Conservation (phyloP, 2,797 vertebrate species). For the Enteromius radiatus region DNA sequence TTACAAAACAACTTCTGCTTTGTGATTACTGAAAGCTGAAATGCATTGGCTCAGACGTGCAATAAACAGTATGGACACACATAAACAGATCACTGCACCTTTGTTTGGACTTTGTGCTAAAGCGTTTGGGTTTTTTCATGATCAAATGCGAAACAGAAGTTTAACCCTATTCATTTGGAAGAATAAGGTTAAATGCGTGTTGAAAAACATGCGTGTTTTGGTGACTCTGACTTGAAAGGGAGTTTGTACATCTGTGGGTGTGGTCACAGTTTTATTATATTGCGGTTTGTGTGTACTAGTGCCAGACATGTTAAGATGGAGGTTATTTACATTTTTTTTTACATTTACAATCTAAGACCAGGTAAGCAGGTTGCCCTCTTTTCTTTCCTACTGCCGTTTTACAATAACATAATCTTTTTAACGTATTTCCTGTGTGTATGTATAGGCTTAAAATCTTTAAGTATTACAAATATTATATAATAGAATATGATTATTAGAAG, state of each 20-base stretch:
- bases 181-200: background rate
- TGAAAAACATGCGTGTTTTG: background rate
- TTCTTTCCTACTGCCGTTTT: background rate
- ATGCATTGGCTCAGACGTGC: background rate
- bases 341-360: background rate
- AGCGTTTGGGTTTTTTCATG: background rate
- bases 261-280: conserved; percentile 27
- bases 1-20: conserved; percentile 30
- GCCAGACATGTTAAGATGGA: conserved; percentile 15
- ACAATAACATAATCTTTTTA: background rate
- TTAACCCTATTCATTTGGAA: conserved; percentile 2
- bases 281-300: background rate
- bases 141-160: background rate
- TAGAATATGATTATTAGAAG: too few relatives aligned
- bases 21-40: background rate
- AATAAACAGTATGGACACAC: conserved; percentile 14
- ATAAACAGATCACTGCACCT: background rate
- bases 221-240: conserved; percentile 29
- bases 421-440: background rate
- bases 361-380: conserved; percentile 13
- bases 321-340: background rate
- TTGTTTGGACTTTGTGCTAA: background rate
- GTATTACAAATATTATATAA: background rate
- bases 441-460: background rate
- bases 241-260: conserved; percentile 33